These are phyloP conservation scores for Carpatolechia fugitivella DNA, from an alignment of 2,888 invertebrate genomes.

Conservation along the genomic window DNA sequence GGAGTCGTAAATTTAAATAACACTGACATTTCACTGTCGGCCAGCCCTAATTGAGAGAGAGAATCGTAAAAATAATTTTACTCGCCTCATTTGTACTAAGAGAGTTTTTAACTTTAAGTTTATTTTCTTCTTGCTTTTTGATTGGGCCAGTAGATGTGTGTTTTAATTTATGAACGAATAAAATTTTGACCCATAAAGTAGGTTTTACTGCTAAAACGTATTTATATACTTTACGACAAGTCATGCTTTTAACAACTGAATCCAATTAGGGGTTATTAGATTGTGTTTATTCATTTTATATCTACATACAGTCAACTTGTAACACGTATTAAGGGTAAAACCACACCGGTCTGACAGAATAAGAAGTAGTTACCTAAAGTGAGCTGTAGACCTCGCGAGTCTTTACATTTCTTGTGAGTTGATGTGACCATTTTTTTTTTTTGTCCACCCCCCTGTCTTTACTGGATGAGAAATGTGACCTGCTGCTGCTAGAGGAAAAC, in stretches of 20 bases:
- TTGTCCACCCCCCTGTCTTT: too few species aligned
- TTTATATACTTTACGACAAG: neutral
- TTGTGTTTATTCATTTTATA: neutral
- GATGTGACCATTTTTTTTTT: too few species aligned
- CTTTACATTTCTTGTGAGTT: too few species aligned
- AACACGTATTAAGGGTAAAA: too few species aligned
- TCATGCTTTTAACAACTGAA: neutral
- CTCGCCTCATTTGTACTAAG: conserved; percentile 72
- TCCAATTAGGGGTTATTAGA: neutral
- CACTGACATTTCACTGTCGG: conserved; percentile 74
- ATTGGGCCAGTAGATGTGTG: conserved; percentile 52
- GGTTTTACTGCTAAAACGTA: neutral
- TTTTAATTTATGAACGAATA: conserved; percentile 56
- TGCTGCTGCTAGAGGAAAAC: too few species aligned
- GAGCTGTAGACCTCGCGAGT: too few species aligned
- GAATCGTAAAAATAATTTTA: conserved; percentile 78
- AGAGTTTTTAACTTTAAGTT: conserved; percentile 66
- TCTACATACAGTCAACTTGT: too few species aligned
- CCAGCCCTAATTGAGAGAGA: conserved; percentile 72
- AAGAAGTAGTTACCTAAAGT: too few species aligned
- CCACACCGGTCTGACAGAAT: too few species aligned
- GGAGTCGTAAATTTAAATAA: conserved; percentile 77
- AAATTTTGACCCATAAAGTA: neutral
- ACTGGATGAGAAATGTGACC: too few species aligned
- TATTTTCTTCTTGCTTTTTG: conserved; percentile 65